Conservation (phyloP, 2,888 invertebrate species). For the Callimorpha dominula region DNA sequence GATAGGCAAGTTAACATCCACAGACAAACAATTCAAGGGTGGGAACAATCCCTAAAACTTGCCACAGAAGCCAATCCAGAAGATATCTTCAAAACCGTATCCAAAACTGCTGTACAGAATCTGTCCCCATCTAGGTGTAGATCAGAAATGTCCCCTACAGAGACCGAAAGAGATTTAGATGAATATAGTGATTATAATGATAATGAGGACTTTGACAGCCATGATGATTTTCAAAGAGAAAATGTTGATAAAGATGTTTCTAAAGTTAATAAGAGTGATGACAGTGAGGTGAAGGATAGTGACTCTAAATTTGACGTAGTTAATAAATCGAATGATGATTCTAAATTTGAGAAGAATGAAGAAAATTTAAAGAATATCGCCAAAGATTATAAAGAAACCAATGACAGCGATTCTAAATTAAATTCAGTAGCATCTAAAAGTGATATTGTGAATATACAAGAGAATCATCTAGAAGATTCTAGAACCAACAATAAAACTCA, state of each 20-base stretch:
- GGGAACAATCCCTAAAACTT: conserved; percentile 73
- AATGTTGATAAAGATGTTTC: conserved; percentile 5
- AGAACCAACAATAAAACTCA: conserved; percentile 22
- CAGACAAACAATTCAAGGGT: conserved; percentile 65
- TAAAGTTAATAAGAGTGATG: conserved; percentile 8
- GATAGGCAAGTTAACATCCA: conserved; percentile 69
- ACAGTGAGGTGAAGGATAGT: neutral
- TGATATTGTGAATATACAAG: neutral
- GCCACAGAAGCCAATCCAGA: conserved; percentile 64
- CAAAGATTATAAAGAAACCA: neutral
- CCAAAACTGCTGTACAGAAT: conserved; percentile 75
- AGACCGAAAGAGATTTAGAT: conserved; percentile 67
- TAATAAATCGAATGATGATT: neutral
- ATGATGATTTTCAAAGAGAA: conserved; percentile 35
- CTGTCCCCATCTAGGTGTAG: conserved; percentile 70
- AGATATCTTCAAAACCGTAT: conserved; percentile 79
- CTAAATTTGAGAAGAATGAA: neutral
- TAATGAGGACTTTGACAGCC: conserved; percentile 45
- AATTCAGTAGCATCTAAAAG: neutral
- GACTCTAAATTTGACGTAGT: neutral
- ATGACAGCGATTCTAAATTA: neutral
- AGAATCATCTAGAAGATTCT: neutral
- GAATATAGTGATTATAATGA: conserved; percentile 61
- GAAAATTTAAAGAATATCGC: neutral
- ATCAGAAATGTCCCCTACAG: conserved; percentile 60